Evolutionary conservation across 2,797 vertebrate genomes (phyloP).

Genomic region (Enteromius treurensis): DNA sequence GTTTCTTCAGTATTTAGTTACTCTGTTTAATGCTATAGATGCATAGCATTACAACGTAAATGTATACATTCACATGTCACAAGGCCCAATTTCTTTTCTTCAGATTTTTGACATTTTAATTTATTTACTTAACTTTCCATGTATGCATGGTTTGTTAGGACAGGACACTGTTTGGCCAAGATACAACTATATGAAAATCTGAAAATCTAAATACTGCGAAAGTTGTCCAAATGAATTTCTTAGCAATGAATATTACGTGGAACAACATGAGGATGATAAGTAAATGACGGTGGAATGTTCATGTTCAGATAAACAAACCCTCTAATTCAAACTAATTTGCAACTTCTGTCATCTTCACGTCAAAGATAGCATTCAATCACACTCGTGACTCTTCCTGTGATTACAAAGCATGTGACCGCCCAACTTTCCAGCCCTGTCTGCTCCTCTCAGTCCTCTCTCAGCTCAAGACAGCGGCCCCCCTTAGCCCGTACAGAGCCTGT

Average conservation of each 20-base stretch:
- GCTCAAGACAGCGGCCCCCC: conserved; percentile 30
- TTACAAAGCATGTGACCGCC: conserved; percentile 35
- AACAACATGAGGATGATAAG: not conserved
- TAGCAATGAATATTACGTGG: not conserved
- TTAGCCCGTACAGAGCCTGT: conserved; percentile 11
- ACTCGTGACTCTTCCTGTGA: conserved; percentile 23
- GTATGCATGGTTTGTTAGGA: no score
- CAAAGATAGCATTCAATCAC: conserved; percentile 1
- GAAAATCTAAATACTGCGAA: no score
- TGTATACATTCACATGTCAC: no score
- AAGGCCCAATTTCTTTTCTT: no score
- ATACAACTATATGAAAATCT: no score
- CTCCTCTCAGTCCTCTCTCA: conserved; percentile 19
- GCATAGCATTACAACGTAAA: no score
- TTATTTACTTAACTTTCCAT: no score
- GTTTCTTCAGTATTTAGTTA: not conserved
- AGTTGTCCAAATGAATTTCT: no score
- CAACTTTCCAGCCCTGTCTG: conserved; percentile 33
- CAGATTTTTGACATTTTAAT: no score
- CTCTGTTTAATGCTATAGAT: not conserved
- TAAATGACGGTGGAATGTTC: conserved; percentile 18
- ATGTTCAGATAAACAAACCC: conserved; percentile 2
- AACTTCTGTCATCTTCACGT: not conserved
- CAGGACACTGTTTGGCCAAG: no score
- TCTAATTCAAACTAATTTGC: conserved; percentile 7